A percentile compares a stretch with the other conserved stretches of the same genome.
These are phyloP conservation scores for Phytoseiulus persimilis DNA, from an alignment of 2,888 invertebrate species.

Conservation along the genomic window DNA sequence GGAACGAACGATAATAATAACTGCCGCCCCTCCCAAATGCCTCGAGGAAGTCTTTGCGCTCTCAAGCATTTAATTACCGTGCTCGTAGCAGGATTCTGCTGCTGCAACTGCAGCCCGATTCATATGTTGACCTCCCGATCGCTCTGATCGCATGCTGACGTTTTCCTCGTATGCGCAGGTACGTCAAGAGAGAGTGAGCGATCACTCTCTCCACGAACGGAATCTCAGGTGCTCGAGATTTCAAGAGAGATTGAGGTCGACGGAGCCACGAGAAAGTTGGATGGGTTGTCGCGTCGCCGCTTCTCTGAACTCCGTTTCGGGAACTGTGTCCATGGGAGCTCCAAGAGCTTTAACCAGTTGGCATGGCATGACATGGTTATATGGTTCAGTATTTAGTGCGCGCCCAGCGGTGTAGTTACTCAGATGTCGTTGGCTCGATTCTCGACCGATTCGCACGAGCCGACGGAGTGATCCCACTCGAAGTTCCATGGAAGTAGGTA, in stretches of 20 bases:
- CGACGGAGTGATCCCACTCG: too few species aligned
- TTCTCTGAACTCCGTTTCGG: too few species aligned
- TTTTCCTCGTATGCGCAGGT: not conserved
- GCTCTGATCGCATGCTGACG: not conserved
- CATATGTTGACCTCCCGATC: not conserved
- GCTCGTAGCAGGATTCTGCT: not conserved
- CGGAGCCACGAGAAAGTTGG: not conserved
- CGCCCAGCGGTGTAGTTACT: too few species aligned
- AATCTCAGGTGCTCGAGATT: not conserved
- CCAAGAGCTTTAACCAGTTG: too few species aligned
- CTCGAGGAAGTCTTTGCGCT: not conserved
- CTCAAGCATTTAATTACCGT: slow-evolving; percentile 5
- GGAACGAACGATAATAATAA: not conserved
- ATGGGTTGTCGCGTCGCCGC: too few species aligned
- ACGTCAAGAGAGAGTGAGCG: not conserved
- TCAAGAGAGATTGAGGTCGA: not conserved
- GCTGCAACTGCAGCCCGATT: not conserved
- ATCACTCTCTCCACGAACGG: too few species aligned
- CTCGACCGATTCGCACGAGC: too few species aligned
- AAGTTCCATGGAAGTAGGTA: too few species aligned
- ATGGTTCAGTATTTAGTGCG: too few species aligned
- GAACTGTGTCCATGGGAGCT: too few species aligned
- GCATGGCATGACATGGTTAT: too few species aligned
- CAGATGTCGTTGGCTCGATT: too few species aligned
- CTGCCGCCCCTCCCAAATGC: slow-evolving; percentile 5